Base-by-base conservation (phyloP, 92 coral and sea anemone species). In the Porites evermanni region DNA sequence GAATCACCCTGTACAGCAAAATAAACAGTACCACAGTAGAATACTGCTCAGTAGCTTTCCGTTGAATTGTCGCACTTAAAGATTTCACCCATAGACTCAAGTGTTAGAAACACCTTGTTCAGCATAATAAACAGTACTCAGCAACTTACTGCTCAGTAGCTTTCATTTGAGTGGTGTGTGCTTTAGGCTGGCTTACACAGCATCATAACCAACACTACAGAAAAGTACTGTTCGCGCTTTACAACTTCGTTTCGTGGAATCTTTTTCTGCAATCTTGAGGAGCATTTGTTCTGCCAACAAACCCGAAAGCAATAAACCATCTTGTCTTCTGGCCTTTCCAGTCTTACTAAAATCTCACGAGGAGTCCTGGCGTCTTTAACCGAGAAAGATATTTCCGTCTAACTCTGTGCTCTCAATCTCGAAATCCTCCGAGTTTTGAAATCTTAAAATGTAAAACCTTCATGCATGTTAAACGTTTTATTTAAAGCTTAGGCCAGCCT, bases 401-500 rank as follows among this genome's bases (percentile, higher is more conserved):
- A 13, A 29, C 9, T 53, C 51, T 52, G 14, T 54, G 61, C 67
- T 80, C 52, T 44, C 32, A 24, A 26, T 18, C 29, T 77, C 80
- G 80, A 77, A 77, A 38, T 29, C n/a, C 69, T 56, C 4, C 13
- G 10, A 23, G 26, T 51, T 38, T 38, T 38, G 47, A 38, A 38
- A 7, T 13, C 64, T 11, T 26, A 23, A 50, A 81, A 47, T 18
- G 10, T 56, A 26, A 64, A 81, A 38, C 4, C 29, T 59, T 81
- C 70, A 73, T 74, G 87, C 87, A 50, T 83, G 80, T 83, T 64
- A 64, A 83, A 83, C 80, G 60, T 83, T 83, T 83, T 53, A 74
- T 83, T 83, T 83, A 64, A 83, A 83, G 87, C 87, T 29, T 50
- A 83, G 80, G 29, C 64, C 64, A 83, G 87, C 87, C 72, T 50